Conservation (phyloP, 2,113 vertebrate species). For the Ursus arctos region DNA sequence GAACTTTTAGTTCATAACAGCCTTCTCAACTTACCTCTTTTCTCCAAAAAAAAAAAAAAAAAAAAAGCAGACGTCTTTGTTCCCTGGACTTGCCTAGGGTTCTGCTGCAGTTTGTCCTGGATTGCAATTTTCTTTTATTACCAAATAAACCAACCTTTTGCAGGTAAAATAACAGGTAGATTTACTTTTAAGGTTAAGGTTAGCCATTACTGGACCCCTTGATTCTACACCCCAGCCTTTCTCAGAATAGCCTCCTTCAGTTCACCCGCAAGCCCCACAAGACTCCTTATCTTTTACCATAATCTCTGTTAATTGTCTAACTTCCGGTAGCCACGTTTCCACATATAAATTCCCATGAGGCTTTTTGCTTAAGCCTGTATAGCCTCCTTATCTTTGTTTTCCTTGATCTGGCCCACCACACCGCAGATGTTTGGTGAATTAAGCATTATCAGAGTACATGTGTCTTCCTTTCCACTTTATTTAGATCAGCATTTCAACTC, state of each 20-base stretch:
- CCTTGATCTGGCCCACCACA: not conserved
- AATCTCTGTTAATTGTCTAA: not conserved
- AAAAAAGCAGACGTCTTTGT: not conserved
- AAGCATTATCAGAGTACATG: not conserved
- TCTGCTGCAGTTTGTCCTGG: not conserved
- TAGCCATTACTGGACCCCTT: fast-evolving
- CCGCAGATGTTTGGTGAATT: not conserved
- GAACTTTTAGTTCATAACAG: not conserved
- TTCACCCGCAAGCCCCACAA: fast-evolving
- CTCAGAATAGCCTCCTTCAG: not conserved
- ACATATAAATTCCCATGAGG: not conserved
- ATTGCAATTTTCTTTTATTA: not conserved
- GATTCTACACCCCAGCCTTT: not conserved
- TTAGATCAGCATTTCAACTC: not conserved
- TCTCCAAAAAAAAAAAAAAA: not conserved
- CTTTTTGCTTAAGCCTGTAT: not conserved
- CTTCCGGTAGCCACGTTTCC: not conserved
- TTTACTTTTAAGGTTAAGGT: not conserved
- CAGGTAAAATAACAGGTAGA: not conserved
- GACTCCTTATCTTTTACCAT: not conserved
- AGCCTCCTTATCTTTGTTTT: not conserved
- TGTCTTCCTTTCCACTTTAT: not conserved
- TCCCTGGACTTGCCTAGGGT: not conserved
- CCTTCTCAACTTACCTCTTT: not conserved
- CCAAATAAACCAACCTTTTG: not conserved